Evolutionary conservation across 2,888 invertebrate genomes (phyloP).

Genomic region (Xestobium rufovillosum): DNA sequence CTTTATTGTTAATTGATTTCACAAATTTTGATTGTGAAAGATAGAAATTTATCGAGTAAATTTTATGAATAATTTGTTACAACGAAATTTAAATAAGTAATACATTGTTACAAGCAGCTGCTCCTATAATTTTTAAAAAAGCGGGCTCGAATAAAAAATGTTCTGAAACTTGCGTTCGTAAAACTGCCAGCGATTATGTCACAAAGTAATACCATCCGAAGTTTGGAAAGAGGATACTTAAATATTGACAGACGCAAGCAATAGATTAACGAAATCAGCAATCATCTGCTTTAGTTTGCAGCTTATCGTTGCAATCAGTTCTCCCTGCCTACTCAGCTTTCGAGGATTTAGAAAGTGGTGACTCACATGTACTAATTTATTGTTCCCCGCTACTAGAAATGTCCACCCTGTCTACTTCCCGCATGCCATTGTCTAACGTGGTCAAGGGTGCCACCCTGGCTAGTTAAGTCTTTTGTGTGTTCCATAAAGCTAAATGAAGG

Average conservation of each 20-base stretch:
- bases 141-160: too few relatives aligned
- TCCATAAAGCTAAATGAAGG: constrained; percentile 42
- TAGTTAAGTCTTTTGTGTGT: constrained; percentile 41
- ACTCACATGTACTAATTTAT: constrained; percentile 32
- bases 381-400: constrained; percentile 29
- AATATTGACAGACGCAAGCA: constrained; percentile 13
- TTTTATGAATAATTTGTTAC: too few relatives aligned
- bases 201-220: too few relatives aligned
- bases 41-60: too few relatives aligned
- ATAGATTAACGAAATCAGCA: constrained; percentile 26
- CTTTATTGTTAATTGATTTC: too few relatives aligned
- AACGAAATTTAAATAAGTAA: too few relatives aligned
- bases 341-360: constrained; percentile 24
- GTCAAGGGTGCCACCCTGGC: constrained; percentile 31
- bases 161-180: too few relatives aligned
- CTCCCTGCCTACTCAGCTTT: constrained; percentile 26
- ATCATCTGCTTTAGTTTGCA: constrained; percentile 20
- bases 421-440: constrained; percentile 28
- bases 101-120: too few relatives aligned
- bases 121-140: too few relatives aligned
- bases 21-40: too few relatives aligned
- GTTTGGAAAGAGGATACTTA: too few relatives aligned
- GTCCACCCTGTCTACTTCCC: constrained; percentile 30
- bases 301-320: constrained; percentile 20
- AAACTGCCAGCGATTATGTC: too few relatives aligned